phyloP scores from a whole-genome alignment of 2,113 vertebrate species.

The Alosa alosa region DNA sequence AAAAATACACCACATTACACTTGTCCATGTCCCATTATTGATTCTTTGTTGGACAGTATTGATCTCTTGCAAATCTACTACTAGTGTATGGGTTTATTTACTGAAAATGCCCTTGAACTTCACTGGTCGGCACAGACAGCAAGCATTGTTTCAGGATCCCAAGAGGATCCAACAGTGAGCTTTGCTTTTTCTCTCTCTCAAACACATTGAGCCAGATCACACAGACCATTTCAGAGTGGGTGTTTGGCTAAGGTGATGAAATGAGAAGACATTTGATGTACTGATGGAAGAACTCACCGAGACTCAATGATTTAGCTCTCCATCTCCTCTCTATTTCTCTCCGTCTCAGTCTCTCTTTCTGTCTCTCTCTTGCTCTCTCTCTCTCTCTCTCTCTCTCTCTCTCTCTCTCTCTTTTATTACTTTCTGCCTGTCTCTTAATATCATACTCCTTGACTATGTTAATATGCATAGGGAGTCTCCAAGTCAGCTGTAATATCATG shows the following conservation, averaged over 20 bases:
- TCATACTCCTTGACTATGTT: background rate
- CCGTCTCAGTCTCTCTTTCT: slow-evolving; percentile 12
- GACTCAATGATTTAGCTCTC: background rate
- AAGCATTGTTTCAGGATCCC: background rate
- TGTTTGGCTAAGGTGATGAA: background rate
- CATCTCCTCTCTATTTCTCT: background rate
- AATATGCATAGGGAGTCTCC: background rate
- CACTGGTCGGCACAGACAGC: background rate
- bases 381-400: background rate
- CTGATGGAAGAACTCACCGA: background rate
- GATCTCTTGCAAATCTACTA: background rate
- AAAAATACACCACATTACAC: background rate
- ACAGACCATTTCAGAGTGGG: background rate
- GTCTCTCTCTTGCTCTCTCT: background rate
- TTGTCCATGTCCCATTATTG: background rate
- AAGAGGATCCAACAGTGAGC: background rate
- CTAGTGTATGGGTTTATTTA: background rate
- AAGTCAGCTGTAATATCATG: background rate
- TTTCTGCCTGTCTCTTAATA: slow-evolving; percentile 26
- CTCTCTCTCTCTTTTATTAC: slow-evolving; percentile 11
- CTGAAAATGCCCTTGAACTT: slow-evolving; percentile 6
- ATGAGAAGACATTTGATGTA: background rate
- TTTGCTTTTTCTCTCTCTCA: background rate
- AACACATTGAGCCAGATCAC: background rate
- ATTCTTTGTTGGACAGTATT: background rate